These are phyloP conservation scores for Ispidina picta DNA, from an alignment of 2,797 vertebrate species.

Conservation along the genomic window DNA sequence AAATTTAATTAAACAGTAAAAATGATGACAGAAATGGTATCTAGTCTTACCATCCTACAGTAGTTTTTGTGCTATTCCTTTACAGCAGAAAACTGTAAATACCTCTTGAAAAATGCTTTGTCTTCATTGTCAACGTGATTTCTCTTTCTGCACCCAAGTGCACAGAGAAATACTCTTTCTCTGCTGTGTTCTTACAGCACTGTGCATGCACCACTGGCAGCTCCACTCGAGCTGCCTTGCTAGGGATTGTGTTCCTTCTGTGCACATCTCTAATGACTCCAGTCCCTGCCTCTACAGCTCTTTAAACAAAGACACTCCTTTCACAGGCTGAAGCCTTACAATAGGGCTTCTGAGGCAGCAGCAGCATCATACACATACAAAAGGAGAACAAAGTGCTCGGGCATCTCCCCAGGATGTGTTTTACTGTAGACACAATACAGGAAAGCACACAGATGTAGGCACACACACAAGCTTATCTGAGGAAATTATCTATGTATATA, in stretches of 20 bases:
- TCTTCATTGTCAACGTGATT: background rate
- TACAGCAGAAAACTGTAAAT: background rate
- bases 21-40: background rate
- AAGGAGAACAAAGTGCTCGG: background rate
- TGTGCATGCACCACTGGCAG: background rate
- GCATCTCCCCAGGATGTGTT: background rate
- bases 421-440: background rate
- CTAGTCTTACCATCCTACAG: background rate
- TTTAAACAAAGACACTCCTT: slow-evolving; percentile 1
- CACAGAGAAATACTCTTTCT: background rate
- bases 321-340: background rate
- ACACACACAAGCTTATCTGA: background rate
- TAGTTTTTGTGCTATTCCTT: background rate
- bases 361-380: background rate
- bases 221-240: background rate
- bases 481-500: background rate
- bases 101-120: background rate
- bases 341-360: slow-evolving; percentile 20
- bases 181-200: background rate
- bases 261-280: background rate
- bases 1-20: slow-evolving; percentile 2
- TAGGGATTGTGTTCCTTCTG: background rate
- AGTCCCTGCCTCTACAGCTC: background rate
- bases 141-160: background rate
- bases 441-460: background rate